Evolutionary conservation across 2,797 vertebrate genomes (phyloP).

Genomic region (Botia almorhae): DNA sequence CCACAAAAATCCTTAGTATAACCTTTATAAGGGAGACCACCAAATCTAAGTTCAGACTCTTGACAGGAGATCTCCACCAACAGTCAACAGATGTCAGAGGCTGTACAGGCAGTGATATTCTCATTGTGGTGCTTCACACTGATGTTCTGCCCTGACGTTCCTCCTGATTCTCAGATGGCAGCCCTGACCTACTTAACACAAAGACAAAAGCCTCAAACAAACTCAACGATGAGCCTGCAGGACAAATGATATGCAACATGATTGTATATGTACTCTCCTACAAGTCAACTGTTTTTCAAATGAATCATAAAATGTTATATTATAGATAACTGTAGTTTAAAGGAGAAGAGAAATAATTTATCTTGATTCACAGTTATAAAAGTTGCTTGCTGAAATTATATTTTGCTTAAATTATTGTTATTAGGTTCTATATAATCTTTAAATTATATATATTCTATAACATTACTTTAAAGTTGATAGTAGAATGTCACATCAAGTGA

Average conservation of each 20-base stretch:
- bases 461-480: neutral
- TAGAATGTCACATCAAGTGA: neutral
- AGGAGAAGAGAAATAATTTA: neutral
- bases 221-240: constrained; percentile 77
- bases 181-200: constrained; percentile 79
- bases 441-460: neutral
- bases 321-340: neutral
- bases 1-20: constrained; percentile 29
- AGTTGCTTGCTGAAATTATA: too few relatives aligned
- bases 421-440: too few relatives aligned
- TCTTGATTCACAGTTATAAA: too few relatives aligned
- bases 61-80: constrained; percentile 25
- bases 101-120: constrained; percentile 57
- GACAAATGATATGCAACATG: neutral
- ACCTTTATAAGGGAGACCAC: constrained; percentile 29
- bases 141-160: constrained; percentile 65
- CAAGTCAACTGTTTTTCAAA: neutral
- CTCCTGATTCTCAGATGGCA: constrained; percentile 77
- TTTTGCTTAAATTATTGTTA: too few relatives aligned
- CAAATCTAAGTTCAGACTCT: constrained; percentile 21
- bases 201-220: constrained; percentile 75
- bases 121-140: constrained; percentile 60
- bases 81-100: constrained; percentile 35
- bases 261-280: neutral
- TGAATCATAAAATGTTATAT: neutral